Conservation (phyloP, 2,888 invertebrate species). For the Eudemis profundana region DNA sequence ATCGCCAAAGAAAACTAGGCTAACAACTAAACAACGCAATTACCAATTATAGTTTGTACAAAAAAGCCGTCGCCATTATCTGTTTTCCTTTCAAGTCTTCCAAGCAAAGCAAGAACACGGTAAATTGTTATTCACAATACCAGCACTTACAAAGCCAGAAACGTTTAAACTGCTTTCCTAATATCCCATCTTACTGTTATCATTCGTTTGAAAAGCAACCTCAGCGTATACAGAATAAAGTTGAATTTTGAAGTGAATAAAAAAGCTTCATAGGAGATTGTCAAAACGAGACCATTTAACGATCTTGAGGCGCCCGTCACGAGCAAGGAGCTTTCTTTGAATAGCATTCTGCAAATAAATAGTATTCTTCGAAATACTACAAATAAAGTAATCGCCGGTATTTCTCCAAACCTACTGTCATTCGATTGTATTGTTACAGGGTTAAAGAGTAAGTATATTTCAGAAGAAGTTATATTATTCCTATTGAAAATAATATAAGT, state of each 20-base stretch:
- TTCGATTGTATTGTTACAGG: neutral
- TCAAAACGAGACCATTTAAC: conserved; percentile 11
- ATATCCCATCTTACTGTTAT: neutral
- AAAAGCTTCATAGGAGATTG: neutral
- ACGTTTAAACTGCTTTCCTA: neutral
- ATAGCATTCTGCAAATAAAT: conserved; percentile 25
- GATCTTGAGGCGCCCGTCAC: conserved; percentile 11
- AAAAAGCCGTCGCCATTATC: neutral
- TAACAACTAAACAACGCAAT: neutral
- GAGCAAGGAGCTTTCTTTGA: conserved; percentile 16
- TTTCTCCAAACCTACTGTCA: neutral
- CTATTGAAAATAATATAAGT: no score
- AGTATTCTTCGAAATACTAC: conserved; percentile 21
- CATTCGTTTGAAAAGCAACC: neutral
- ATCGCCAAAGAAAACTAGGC: neutral
- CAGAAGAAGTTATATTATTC: no score
- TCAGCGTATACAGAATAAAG: neutral
- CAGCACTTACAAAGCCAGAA: conserved; percentile 3
- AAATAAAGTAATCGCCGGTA: conserved; percentile 17
- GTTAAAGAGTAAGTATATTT: no score
- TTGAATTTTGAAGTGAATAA: neutral
- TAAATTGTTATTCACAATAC: conserved; percentile 22
- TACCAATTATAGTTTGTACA: neutral
- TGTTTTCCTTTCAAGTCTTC: neutral
- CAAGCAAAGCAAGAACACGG: neutral